Evolutionary conservation across 2,888 invertebrate species (phyloP).

Genomic region (Cotesia congregata): DNA sequence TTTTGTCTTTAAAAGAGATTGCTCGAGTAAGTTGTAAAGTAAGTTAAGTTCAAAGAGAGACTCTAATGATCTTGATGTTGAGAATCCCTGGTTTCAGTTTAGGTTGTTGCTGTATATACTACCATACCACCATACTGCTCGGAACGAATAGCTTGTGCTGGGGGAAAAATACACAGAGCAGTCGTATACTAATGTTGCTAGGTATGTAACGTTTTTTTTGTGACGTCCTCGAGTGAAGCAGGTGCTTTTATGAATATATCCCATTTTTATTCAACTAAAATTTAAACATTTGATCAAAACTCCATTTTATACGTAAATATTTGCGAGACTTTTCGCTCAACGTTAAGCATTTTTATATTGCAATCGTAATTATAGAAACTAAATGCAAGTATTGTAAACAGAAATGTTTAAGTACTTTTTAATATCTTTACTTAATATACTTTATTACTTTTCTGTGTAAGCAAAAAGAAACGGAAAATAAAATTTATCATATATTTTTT

Average conservation of each 20-base stretch:
- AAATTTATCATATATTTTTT: too few species aligned
- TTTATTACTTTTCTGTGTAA: neutral
- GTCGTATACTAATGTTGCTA: slow-evolving; percentile 14
- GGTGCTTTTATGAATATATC: slow-evolving; percentile 5
- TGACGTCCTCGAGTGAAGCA: slow-evolving; percentile 11
- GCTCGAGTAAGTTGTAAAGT: slow-evolving; percentile 1
- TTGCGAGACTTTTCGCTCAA: neutral
- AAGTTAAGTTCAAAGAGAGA: slow-evolving; percentile 5
- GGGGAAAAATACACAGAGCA: slow-evolving; percentile 53
- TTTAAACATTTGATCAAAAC: neutral
- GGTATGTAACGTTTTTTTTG: slow-evolving; percentile 14
- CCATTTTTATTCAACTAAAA: neutral
- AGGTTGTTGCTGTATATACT: too few species aligned
- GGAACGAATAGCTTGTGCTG: slow-evolving; percentile 52
- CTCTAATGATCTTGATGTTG: slow-evolving; percentile 17
- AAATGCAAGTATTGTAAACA: neutral
- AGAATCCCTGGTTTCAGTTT: slow-evolving; percentile 42
- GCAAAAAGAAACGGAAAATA: neutral
- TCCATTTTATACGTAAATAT: neutral
- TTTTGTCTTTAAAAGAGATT: neutral
- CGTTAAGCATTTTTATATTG: neutral
- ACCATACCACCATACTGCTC: slow-evolving; percentile 50
- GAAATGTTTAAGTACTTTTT: neutral
- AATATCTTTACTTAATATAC: neutral
- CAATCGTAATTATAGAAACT: neutral